Conservation (phyloP, 2,888 invertebrate species). For the Lithophane ornitopus region DNA sequence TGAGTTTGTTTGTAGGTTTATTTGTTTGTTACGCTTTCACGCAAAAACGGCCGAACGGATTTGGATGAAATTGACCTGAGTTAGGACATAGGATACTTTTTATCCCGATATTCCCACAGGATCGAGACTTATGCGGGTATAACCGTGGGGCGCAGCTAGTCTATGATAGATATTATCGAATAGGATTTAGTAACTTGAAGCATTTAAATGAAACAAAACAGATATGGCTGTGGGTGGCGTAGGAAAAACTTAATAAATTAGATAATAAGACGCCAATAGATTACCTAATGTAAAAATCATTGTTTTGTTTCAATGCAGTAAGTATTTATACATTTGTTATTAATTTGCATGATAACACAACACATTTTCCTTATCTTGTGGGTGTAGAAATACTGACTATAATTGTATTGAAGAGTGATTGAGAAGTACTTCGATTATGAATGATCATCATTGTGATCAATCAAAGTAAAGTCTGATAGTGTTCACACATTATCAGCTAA, state of each 20-base stretch:
- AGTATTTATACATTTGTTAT: neutral
- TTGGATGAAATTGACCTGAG: too few relatives aligned
- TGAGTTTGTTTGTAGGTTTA: too few relatives aligned
- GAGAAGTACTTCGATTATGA: constrained; percentile 13
- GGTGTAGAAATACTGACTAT: neutral
- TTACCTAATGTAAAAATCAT: neutral
- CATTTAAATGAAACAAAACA: neutral
- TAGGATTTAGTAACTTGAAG: neutral
- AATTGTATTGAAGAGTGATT: constrained; percentile 19
- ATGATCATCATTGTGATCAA: constrained; percentile 36
- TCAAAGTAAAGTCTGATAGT: constrained; percentile 37
- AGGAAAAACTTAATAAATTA: neutral
- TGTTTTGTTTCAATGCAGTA: neutral
- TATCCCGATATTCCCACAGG: too few relatives aligned
- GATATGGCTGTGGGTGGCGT: neutral
- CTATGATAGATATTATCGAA: neutral
- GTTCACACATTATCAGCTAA: constrained; percentile 25
- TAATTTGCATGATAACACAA: constrained; percentile 8
- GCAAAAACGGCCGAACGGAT: too few relatives aligned
- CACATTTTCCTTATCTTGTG: constrained; percentile 35
- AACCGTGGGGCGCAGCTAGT: too few relatives aligned
- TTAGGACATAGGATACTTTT: too few relatives aligned
- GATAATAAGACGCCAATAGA: neutral
- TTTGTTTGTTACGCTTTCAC: too few relatives aligned
- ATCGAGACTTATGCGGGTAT: too few relatives aligned